Base-by-base conservation (phyloP, 2,888 invertebrate genomes). In the Lasioglossum villosulum region DNA sequence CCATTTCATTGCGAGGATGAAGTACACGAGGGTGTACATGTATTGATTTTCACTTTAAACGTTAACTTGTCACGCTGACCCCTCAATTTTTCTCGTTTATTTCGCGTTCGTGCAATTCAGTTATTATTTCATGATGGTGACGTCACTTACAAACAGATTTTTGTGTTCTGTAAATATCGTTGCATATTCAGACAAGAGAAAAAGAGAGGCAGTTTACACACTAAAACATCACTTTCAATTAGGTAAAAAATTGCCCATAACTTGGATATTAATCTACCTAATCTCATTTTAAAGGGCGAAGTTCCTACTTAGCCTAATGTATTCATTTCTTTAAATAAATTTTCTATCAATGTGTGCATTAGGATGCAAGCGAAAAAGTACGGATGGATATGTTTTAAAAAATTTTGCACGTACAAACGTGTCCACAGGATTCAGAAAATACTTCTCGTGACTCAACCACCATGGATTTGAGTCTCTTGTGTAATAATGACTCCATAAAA, bases 1-100 rank as follows among this genome's bases (percentile, higher is more conserved):
- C 10, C 56, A 23, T 68, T 82, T 68, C 56, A 73, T 37, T 16
- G 27, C 0, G 37, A 48, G 37, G 16, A 52, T 56, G 37, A 12
- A 74, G 56, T 74, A 59, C 16, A 39, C 37, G 27, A 16, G 39
- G 16, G 27, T 8, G 39, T 19, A 1, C 56, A 59, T 75, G 59
- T 56, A 75, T 75, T 12, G 75, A 75, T 75, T 75, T 75, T 59
- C 59, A 59, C 45, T 80, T 80, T 70, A 45, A 68, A 75, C 23
- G 59, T 56, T 70, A 45, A 45, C 42, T 16, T 70, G 52, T 42
- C 30, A 27, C 45, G 68, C 68, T 82, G 75, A 74, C 45, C 48
- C 6, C 12, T n/a, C 48, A 39, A 80, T 80, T 56, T 52, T 82
- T 80, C 48, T n/a, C 19, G 19, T 6, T 30, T 4, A 27, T 27